Percentiles rank a stretch among this genome's conserved stretches.
phyloP scores from a whole-genome alignment of 2,797 vertebrate genomes.

The Eulemur coronatus region DNA sequence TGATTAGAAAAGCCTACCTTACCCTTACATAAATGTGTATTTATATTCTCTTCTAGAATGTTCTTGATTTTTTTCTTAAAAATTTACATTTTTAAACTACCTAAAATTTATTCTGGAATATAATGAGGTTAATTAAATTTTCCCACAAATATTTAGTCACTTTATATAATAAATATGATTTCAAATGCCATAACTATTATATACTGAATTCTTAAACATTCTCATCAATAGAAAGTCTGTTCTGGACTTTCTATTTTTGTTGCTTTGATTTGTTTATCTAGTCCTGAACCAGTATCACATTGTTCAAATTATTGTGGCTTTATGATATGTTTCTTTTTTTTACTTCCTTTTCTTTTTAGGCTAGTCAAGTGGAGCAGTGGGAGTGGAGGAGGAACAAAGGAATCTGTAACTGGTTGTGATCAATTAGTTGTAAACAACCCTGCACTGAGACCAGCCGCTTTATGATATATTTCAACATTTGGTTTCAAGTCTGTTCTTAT shows the following conservation, averaged over 20 bases:
- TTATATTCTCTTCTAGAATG: neutral
- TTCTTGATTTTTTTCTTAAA: neutral
- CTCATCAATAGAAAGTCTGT: neutral
- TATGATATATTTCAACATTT: conserved; percentile 50
- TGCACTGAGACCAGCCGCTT: neutral
- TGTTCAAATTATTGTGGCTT: conserved; percentile 44
- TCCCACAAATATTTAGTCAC: conserved; percentile 12
- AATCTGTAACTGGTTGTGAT: neutral
- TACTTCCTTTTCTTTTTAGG: neutral
- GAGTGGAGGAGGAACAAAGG: neutral
- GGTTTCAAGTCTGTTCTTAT: neutral
- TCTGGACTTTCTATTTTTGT: conserved; percentile 31
- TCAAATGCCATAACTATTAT: neutral
- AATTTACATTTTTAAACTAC: neutral
- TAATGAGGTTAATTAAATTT: neutral
- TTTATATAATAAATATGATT: conserved; percentile 41
- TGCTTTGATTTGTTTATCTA: neutral
- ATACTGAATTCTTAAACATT: conserved; percentile 26
- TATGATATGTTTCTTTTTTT: conserved; percentile 35
- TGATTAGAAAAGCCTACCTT: neutral
- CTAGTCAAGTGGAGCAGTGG: neutral
- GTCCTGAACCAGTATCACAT: neutral
- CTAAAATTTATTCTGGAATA: conserved; percentile 33
- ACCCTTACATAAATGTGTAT: neutral
- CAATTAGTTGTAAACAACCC: neutral